Conservation (phyloP, 2,888 invertebrate genomes). For the Tolmerus cingulatus region DNA sequence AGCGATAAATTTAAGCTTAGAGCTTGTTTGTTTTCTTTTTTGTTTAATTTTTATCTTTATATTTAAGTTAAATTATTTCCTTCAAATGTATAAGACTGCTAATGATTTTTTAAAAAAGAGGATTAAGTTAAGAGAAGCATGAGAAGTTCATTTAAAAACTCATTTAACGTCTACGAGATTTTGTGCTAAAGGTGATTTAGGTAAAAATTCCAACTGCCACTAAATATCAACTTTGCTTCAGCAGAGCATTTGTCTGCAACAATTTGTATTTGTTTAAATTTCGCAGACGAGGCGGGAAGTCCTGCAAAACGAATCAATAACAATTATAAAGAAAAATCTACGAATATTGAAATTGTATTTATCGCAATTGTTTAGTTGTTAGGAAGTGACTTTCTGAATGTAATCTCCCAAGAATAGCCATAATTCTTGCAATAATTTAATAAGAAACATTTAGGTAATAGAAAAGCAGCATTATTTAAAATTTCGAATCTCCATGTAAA, state of each 20-base stretch:
- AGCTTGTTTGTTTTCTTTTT: neutral
- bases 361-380: neutral
- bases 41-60: neutral
- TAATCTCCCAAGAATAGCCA: constrained; percentile 1
- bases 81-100: constrained; percentile 28
- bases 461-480: neutral
- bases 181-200: neutral
- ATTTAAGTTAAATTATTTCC: constrained; percentile 24
- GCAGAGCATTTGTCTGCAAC: neutral
- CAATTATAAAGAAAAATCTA: neutral
- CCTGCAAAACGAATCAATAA: neutral
- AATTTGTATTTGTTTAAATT: neutral
- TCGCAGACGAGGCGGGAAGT: neutral
- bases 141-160: neutral
- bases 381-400: neutral
- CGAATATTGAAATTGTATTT: neutral
- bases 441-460: neutral
- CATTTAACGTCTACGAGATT: neutral
- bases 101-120: neutral
- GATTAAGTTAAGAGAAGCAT: neutral
- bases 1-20: constrained; percentile 6
- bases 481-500: neutral
- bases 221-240: neutral
- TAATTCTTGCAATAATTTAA: constrained; percentile 20
- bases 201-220: neutral